phyloP scores from a whole-genome alignment of 2,888 invertebrate genomes.

The Apotomis betuletana region DNA sequence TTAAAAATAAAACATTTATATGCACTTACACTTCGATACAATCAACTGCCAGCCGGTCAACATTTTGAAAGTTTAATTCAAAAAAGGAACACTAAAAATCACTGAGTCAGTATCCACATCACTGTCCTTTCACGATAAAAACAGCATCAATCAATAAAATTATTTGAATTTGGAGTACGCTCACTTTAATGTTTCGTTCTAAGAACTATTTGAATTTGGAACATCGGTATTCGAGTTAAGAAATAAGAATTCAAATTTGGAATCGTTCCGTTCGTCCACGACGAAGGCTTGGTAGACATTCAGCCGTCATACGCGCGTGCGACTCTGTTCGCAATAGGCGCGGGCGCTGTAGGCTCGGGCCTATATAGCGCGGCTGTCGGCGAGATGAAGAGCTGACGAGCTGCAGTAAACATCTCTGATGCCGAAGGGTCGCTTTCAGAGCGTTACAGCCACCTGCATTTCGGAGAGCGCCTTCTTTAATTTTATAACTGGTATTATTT shows the following conservation, averaged over 20 bases:
- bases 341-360: constrained; percentile 62
- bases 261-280: constrained; percentile 3
- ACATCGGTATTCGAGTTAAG: not conserved
- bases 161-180: constrained; percentile 3
- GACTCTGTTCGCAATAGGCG: constrained; percentile 62
- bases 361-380: constrained; percentile 65
- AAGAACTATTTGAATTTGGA: not conserved
- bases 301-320: constrained; percentile 52
- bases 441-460: too few relatives aligned
- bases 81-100: constrained; percentile 26
- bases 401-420: not conserved
- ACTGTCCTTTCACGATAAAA: constrained; percentile 27
- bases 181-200: not conserved
- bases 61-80: constrained; percentile 57
- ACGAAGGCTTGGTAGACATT: constrained; percentile 47
- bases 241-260: constrained; percentile 23
- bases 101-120: constrained; percentile 21
- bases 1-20: not conserved
- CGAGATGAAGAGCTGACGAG: constrained; percentile 1
- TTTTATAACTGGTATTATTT: too few relatives aligned
- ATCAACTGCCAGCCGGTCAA: constrained; percentile 76
- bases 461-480: too few relatives aligned
- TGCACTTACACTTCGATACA: constrained; percentile 74
- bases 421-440: not conserved
- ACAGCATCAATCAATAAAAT: not conserved